Evolutionary conservation across 2,113 vertebrate genomes (phyloP), one percentile per base, ranked within the genome.

Genomic region (Lanius collurio): DNA sequence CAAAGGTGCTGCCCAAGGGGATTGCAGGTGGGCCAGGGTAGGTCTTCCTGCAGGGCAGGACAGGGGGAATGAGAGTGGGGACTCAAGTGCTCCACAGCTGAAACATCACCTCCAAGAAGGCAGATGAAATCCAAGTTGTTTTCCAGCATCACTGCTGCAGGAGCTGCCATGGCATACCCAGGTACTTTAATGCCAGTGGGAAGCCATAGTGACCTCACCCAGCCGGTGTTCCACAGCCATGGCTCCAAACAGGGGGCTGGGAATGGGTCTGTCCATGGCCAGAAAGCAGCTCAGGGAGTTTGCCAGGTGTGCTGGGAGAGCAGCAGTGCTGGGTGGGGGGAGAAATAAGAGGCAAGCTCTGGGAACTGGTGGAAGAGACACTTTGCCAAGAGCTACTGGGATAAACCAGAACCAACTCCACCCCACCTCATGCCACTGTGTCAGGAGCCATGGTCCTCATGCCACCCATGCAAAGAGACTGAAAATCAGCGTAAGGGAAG

Each of bases 1-100:
- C 1, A 0, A 26, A 37, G 35, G 10, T 6, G 42, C 22, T 5
- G 4, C 39, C 21, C 5, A 0, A 20, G n/a, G 21, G 35, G 64
- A 13, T 52, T 15, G 4, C 30, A 17, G 3, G 53, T 47, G 19
- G 9, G 3, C 31, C 3, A 26, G n/a, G 41, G 50, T 6, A 31
- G 31, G 55, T 68, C 46, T 18, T 52, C 42, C 28, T 0, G 1
- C 5, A 1, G 56, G 17, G 13, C 39, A 57, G 52, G 39, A 47
- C 13, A 15, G 28, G 15, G 15, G 30, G 28, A 71, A 11, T 47
- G 39, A 80, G 24, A 53, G 30, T 0, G 0, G 62, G 52, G 23
- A 30, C 67, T 31, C 3, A 4, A 33, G 30, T 50, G 44, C 46
- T 70, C 46, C 42, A 47, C 1, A 1, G 28, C 37, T 63, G 57